phyloP scores from a whole-genome alignment of 1,140 invertebrate genomes.

The Gonatopus flavifemur region DNA sequence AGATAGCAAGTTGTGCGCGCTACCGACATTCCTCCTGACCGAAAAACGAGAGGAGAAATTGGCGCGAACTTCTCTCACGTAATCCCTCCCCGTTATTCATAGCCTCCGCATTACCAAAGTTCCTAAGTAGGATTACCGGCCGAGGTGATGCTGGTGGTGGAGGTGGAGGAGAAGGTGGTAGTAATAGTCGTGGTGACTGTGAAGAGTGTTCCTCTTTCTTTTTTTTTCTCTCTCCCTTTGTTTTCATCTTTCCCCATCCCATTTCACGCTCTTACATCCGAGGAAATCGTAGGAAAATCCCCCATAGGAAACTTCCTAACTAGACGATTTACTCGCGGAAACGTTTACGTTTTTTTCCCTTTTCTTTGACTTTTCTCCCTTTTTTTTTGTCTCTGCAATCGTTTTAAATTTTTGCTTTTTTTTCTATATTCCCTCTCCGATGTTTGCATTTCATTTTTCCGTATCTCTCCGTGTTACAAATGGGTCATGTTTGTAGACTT shows the following conservation, averaged over 20 bases:
- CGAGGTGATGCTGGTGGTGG: too few species aligned
- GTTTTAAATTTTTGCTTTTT: too few species aligned
- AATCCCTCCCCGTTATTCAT: constrained; percentile 36
- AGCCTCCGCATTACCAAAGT: constrained; percentile 28
- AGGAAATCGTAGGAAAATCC: constrained; percentile 22
- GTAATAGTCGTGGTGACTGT: too few species aligned
- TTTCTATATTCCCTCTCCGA: too few species aligned
- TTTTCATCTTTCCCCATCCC: not conserved
- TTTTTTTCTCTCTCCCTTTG: not conserved
- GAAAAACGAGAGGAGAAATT: too few species aligned
- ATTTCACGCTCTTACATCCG: not conserved
- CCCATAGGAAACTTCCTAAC: constrained; percentile 36
- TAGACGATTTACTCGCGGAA: constrained; percentile 5
- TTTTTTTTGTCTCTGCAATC: too few species aligned
- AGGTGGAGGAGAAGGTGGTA: too few species aligned
- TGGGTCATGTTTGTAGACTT: too few species aligned
- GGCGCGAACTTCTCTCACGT: constrained; percentile 25
- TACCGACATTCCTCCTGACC: too few species aligned
- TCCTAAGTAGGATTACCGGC: constrained; percentile 34
- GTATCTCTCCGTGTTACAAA: too few species aligned
- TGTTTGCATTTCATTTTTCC: too few species aligned
- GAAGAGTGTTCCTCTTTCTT: constrained; percentile 17
- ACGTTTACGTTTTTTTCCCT: not conserved
- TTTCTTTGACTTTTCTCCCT: constrained; percentile 4
- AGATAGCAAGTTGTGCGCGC: too few species aligned